Base-by-base conservation (phyloP, 2,888 invertebrate species). In the Drosophila formosana region DNA sequence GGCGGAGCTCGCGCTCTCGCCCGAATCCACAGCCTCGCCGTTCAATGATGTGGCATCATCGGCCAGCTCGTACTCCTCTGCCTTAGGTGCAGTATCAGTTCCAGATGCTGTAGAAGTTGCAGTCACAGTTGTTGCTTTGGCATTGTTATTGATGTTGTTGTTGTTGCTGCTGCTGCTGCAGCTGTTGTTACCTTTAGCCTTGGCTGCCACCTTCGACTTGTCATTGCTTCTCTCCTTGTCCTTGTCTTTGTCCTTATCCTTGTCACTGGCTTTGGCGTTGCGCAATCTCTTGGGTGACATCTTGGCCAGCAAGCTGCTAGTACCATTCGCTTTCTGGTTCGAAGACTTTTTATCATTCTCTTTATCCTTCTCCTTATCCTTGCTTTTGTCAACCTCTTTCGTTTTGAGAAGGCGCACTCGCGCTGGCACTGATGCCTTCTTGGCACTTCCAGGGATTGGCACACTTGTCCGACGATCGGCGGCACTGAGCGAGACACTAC, bases 1-100 rank as follows among this genome's bases (percentile, higher is more conserved):
- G 90, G 91, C 87, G 50, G 91, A 85, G 62, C 82, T 71, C 46
- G 89, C 75, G 7, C 61, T 55, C 25, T 61, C 72, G n/a, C 13
- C 26, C 18, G 56, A 43, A 13, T 64, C 57, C 18, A 43, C 18
- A 1, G 78, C 51, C n/a, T 91, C 90, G 4, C 89, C 93, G 76
- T 92, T 93, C 11, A 93, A 77, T 41, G 93, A 93, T 47, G 92
- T 93, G 6, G 93, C 94, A 91, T 93, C 93, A 80, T 93, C 93
- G n/a, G 93, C 94, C 30, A 95, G 88, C 90, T 95, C 95, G 89
- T 94, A 94, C 74, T 94, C 94, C 71, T 92, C 91, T 0, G 72
- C 34, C 47, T 90, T 89, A 18, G 66, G 9, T 9, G 64, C 41
- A 34, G 41, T 50, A 39, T 45, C 23, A 18, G 13, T 39, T 8